Percentiles rank a stretch among this genome's conserved stretches.
Evolutionary conservation across 1,140 invertebrate genomes (phyloP).

Genomic region (Philotrypesis tridentata): DNA sequence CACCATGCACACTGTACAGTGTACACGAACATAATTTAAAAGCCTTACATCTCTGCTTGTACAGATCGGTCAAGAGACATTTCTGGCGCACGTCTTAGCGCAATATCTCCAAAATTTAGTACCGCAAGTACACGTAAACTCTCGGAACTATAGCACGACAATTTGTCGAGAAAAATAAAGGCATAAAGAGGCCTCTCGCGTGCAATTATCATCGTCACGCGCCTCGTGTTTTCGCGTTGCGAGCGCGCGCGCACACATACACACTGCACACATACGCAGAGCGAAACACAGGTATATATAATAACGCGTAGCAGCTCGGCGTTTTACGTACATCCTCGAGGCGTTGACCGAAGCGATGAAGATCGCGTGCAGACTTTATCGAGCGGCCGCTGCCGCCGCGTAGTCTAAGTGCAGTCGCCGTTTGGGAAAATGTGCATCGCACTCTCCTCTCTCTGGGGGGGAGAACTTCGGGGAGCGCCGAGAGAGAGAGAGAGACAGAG

Average conservation of each 20-base stretch:
- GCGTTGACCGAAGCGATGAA: conserved; percentile 36
- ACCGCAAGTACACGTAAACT: not conserved
- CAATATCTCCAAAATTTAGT: too few species aligned
- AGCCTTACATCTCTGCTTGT: too few species aligned
- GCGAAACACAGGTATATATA: not conserved
- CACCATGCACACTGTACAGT: too few species aligned
- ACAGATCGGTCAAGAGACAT: too few species aligned
- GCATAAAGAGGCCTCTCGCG: not conserved
- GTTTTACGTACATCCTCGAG: conserved; percentile 6
- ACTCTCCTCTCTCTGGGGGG: too few species aligned
- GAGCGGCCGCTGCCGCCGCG: not conserved
- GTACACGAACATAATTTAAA: too few species aligned
- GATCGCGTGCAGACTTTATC: conserved; percentile 52
- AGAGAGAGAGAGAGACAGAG: not conserved
- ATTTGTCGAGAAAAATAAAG: not conserved
- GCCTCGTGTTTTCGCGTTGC: not conserved
- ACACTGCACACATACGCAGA: not conserved
- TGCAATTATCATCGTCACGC: conserved; percentile 30
- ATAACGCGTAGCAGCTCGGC: not conserved
- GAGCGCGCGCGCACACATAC: not conserved
- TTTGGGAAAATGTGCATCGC: not conserved
- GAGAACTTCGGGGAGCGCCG: too few species aligned
- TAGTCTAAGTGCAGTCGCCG: not conserved
- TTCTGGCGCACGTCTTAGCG: too few species aligned
- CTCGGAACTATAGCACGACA: not conserved